Evolutionary conservation across 2,113 vertebrate genomes (phyloP).

Genomic region (Pomatorhinus ruficollis): DNA sequence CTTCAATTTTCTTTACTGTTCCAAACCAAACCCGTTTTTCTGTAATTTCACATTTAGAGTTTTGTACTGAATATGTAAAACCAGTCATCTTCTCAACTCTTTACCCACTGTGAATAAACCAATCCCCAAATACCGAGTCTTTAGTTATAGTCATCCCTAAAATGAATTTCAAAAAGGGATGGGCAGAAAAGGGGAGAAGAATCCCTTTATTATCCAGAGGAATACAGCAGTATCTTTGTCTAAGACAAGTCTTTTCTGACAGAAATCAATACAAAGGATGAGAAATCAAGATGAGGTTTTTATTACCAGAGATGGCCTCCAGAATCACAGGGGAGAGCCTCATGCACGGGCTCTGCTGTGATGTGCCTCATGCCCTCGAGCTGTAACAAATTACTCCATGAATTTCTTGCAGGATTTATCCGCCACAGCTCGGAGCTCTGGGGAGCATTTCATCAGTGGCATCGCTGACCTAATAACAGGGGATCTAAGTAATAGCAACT

Average conservation of each 20-base stretch:
- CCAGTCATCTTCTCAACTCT: background rate
- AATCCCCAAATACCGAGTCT: background rate
- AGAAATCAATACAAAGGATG: slow-evolving; percentile 13
- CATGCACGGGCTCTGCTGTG: background rate
- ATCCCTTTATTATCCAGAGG: background rate
- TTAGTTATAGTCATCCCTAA: background rate
- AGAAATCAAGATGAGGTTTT: slow-evolving; percentile 59
- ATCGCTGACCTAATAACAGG: slow-evolving; percentile 28
- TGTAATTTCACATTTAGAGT: background rate
- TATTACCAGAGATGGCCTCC: slow-evolving; percentile 33
- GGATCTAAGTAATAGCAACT: slow-evolving; percentile 40
- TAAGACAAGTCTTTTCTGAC: background rate
- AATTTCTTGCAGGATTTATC: slow-evolving; percentile 48
- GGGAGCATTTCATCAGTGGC: slow-evolving; percentile 14
- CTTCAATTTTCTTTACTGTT: background rate
- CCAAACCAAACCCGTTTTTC: background rate
- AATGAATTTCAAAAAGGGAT: background rate
- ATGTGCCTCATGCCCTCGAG: background rate
- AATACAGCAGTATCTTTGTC: background rate
- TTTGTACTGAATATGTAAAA: background rate
- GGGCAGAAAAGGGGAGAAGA: background rate
- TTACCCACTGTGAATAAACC: background rate
- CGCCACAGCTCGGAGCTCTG: background rate
- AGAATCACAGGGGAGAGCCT: slow-evolving; percentile 7
- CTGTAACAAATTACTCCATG: background rate